Evolutionary conservation across 2,113 vertebrate species (phyloP).

Genomic region (Thunnus thynnus): DNA sequence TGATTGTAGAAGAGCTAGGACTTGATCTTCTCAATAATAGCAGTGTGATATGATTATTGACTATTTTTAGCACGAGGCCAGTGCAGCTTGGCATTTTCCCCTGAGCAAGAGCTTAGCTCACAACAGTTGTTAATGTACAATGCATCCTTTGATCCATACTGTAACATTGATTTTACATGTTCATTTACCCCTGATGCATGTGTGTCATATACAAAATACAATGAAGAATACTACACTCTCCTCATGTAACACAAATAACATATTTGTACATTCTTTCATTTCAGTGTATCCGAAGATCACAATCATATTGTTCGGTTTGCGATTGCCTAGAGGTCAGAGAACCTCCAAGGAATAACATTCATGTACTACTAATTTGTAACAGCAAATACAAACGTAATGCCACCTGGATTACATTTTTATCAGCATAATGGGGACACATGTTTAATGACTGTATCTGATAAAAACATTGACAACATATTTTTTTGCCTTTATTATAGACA

Average conservation of each 20-base stretch:
- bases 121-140: slow-evolving; percentile 7
- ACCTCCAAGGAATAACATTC: no score
- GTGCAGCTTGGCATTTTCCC: slow-evolving; percentile 27
- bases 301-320: no score
- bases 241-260: not conserved
- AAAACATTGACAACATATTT: no score
- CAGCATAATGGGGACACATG: no score
- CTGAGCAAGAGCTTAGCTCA: not conserved
- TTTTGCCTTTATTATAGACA: no score
- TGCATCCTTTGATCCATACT: not conserved
- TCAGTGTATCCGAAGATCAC: not conserved
- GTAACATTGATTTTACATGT: slow-evolving; percentile 23
- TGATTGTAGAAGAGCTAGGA: not conserved
- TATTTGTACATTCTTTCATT: not conserved
- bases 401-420: no score
- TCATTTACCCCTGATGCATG: not conserved
- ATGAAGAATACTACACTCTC: not conserved
- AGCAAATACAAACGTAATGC: not conserved
- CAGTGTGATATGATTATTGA: not conserved
- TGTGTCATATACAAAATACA: not conserved
- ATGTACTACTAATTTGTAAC: not conserved
- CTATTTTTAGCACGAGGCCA: slow-evolving; percentile 5
- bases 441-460: no score
- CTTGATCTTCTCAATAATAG: slow-evolving; percentile 4
- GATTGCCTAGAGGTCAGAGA: not conserved